A percentile compares a stretch with the other conserved stretches of the same genome.
Conservation (phyloP, 1,140 invertebrate species). For the Drosophila lowei region DNA sequence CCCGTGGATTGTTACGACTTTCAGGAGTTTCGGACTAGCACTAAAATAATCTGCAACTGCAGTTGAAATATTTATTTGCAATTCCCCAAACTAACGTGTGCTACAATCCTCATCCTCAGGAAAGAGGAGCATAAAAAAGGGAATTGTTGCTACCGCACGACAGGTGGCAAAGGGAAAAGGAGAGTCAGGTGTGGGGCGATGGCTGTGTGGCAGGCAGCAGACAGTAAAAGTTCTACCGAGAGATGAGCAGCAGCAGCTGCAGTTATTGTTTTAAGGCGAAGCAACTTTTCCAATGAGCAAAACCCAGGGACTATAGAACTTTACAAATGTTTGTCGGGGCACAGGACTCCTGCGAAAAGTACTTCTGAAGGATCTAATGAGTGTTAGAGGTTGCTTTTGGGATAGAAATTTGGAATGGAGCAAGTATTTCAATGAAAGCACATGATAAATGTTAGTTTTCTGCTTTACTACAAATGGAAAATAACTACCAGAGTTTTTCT, state of each 20-base stretch:
- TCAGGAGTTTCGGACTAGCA: slow-evolving; percentile 32
- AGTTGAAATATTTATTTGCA: slow-evolving; percentile 82
- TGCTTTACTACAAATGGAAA: no score
- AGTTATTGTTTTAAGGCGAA: slow-evolving; percentile 54
- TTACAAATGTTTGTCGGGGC: slow-evolving; percentile 5
- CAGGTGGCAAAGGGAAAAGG: slow-evolving; percentile 19
- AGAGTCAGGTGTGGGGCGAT: slow-evolving; percentile 11
- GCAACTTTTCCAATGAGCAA: slow-evolving; percentile 30
- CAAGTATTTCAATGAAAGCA: no score
- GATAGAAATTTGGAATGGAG: no score
- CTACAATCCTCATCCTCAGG: slow-evolving; percentile 10
- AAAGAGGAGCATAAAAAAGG: slow-evolving; percentile 5
- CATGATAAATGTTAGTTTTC: no score
- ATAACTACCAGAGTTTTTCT: no score
- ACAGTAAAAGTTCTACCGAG: slow-evolving; percentile 43
- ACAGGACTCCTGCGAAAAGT: no score
- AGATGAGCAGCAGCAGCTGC: slow-evolving; percentile 41
- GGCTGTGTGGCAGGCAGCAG: slow-evolving; percentile 3
- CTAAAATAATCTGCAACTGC: slow-evolving; percentile 81
- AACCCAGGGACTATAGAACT: slow-evolving; percentile 8
- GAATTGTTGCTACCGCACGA: not conserved
- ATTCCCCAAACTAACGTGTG: slow-evolving; percentile 76
- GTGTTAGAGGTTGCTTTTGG: no score
- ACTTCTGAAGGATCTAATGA: no score
- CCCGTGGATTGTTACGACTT: slow-evolving; percentile 56